Evolutionary conservation across 2,113 vertebrate species (phyloP).

Genomic region (Ammospiza caudacuta): DNA sequence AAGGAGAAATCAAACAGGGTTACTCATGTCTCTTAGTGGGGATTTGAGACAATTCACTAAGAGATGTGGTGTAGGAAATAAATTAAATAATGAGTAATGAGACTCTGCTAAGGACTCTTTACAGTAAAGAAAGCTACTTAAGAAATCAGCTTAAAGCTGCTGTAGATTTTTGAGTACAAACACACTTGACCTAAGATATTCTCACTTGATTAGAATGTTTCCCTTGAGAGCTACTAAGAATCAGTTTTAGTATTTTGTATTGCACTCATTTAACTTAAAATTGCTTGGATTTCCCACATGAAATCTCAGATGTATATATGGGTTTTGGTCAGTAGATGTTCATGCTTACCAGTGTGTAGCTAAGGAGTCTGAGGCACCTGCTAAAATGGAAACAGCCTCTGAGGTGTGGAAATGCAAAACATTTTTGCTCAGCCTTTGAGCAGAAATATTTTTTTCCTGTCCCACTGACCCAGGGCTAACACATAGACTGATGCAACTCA

Average conservation of each 20-base stretch:
- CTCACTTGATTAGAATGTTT: not conserved
- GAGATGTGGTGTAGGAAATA: not conserved
- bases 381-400: not conserved
- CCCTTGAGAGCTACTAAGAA: not conserved
- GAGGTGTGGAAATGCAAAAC: not conserved
- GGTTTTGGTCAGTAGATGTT: not conserved
- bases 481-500: not conserved
- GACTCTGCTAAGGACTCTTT: not conserved
- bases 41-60: not conserved
- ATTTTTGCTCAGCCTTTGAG: not conserved
- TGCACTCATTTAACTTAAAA: not conserved
- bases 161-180: not conserved
- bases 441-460: not conserved
- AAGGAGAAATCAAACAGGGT: not conserved
- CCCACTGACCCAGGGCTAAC: not conserved
- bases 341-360: not conserved
- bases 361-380: not conserved
- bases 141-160: not conserved
- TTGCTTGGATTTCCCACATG: not conserved
- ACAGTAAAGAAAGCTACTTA: not conserved
- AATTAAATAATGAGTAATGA: not conserved
- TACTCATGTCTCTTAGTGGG: not conserved
- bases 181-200: not conserved
- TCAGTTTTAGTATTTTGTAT: not conserved
- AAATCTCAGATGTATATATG: not conserved